These are phyloP conservation scores for Agrilus mali DNA, from an alignment of 2,888 invertebrate genomes.

Conservation along the genomic window DNA sequence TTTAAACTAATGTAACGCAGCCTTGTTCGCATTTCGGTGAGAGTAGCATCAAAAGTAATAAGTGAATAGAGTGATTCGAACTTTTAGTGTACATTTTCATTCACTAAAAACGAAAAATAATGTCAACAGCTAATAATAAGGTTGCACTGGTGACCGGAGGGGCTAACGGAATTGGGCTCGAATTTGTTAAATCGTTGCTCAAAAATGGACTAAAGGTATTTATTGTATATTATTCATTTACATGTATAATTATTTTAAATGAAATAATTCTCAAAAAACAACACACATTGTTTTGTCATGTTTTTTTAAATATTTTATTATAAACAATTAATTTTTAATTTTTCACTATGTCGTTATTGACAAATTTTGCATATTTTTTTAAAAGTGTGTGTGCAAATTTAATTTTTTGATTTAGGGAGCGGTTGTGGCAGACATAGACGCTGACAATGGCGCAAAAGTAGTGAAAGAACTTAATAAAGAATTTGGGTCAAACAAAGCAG, in stretches of 20 bases:
- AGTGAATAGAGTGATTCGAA: too few species aligned
- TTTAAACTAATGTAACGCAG: too few species aligned
- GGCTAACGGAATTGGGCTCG: conserved; percentile 40
- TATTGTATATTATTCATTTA: too few species aligned
- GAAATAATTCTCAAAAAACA: too few species aligned
- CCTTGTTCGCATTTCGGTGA: too few species aligned
- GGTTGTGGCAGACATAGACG: conserved; percentile 22
- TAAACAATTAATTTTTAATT: too few species aligned
- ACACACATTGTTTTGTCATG: too few species aligned
- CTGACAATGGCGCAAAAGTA: conserved; percentile 42
- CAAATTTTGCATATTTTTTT: neutral
- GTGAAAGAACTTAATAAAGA: conserved; percentile 46
- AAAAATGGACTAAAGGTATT: conserved; percentile 30
- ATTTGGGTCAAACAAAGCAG: conserved; percentile 52
- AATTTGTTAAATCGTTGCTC: conserved; percentile 35
- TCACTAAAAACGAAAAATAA: too few species aligned
- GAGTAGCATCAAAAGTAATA: too few species aligned
- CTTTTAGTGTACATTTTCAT: too few species aligned
- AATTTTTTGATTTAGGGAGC: conserved; percentile 18
- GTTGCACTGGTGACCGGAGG: conserved; percentile 38
- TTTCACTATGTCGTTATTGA: too few species aligned
- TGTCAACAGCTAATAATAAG: conserved; percentile 12
- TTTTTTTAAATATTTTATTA: too few species aligned
- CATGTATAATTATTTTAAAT: neutral
- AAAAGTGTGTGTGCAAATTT: neutral